Evolutionary conservation across 2,888 invertebrate genomes (phyloP), one percentile per base, ranked within the genome.

Genomic region (Clusia tigrina): DNA sequence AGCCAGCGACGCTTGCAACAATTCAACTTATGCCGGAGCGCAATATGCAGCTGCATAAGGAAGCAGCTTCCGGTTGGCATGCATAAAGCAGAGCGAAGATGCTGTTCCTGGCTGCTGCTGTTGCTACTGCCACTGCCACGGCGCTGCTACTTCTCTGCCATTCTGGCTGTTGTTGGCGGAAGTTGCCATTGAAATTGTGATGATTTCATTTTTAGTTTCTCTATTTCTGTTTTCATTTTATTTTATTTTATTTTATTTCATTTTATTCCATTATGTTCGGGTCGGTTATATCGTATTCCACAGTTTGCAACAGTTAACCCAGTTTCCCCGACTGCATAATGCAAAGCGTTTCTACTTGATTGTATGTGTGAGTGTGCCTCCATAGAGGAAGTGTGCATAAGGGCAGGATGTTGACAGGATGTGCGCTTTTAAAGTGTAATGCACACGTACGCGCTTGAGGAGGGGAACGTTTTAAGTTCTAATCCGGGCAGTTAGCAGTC

Each of bases 221-320:
- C 42, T 18, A 55, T 58, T 64, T 64, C 26, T 57, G 42, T 54
- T 24, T 60, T 55, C 2, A 6, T 55, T n/a, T n/a, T n/a, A n/a
- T 55, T 42, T 17, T 42, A 17, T 42, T 52, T 48, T 58, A 24
- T 1, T 60, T 20, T 54, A 17, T 60, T 32, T 12, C 20, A 57
- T 62, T 62, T 51, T 51, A 55, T 58, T 58, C 26, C 38, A 53
- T 58, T 52, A 53, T 53, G 3, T 42, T 42, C n/a, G n/a, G n/a
- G n/a, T n/a, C n/a, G n/a, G 52, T 58, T 54, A 37, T 32, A 22
- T 22, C 20, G 37, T 6, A 26, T 26, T 54, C 42, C 54, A 54
- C 54, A 46, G 58, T 58, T 62, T 57, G 60, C 60, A 60, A 60
- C 62, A 62, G 61, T 65, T 65, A 65, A 59, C 64, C 64, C 57